These are phyloP conservation scores for Lumbricus terrestris DNA, from an alignment of 2,888 invertebrate genomes.

Conservation along the genomic window DNA sequence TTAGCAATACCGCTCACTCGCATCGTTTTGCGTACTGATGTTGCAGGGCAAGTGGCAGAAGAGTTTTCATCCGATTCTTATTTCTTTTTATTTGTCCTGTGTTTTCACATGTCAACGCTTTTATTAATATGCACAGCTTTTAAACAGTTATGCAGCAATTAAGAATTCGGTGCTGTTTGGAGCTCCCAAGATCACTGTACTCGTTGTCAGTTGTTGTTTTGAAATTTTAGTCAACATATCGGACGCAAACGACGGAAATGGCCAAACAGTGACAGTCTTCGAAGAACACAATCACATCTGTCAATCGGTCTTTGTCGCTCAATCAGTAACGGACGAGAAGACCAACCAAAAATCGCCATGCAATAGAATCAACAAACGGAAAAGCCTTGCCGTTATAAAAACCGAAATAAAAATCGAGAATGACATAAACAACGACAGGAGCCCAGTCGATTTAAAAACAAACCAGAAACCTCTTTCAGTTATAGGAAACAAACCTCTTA, in stretches of 20 bases:
- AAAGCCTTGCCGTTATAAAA: not conserved
- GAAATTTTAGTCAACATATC: constrained; percentile 4
- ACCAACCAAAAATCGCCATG: not conserved
- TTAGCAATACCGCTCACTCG: not conserved
- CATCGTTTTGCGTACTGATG: not conserved
- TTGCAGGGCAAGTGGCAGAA: not conserved
- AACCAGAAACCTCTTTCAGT: not conserved
- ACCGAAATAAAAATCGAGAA: not conserved
- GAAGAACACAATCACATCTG: constrained; percentile 6
- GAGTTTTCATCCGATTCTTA: not conserved
- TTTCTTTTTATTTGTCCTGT: not conserved
- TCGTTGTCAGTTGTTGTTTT: not conserved
- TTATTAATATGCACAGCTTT: not conserved
- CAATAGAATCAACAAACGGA: not conserved
- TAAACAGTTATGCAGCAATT: not conserved
- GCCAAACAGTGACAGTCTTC: constrained; percentile 6
- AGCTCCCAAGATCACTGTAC: too few relatives aligned
- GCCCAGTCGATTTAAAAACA: not conserved
- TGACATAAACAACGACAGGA: not conserved
- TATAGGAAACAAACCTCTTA: not conserved
- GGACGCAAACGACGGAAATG: not conserved
- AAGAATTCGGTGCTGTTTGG: too few relatives aligned
- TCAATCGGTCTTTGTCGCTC: not conserved
- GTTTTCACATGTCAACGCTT: not conserved
- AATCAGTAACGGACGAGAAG: not conserved